Evolutionary conservation across 2,888 invertebrate species (phyloP), one percentile per base, ranked within the genome.

Genomic region (Tenthredo mesomela): DNA sequence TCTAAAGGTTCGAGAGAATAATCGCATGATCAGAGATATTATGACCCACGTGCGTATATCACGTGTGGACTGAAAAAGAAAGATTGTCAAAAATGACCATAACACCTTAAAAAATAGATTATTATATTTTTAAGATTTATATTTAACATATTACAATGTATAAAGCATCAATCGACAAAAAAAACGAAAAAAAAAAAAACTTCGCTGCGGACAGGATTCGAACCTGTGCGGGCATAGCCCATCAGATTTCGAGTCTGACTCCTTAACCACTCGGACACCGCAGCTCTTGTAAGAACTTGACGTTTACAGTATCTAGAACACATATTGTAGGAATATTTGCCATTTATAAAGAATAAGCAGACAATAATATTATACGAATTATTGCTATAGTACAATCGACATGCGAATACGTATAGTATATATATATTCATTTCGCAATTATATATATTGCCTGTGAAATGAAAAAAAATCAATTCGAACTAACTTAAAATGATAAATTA

Each of bases 161-260:
- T 12, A 25, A 61, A 61, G 1, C 10, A 4, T 10, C 1, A 25
- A 2, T 61, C 10, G 12, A 61, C 0, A 12, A 25, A 61, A 61
- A 61, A 61, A 61, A 9, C 7, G 29, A 9, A 21, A 6, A 77
- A 33, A 61, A 25, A 61, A 61, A 61, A 61, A 61, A 86, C 85
- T 25, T 58, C 92, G 92, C 92, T 92, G 92, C 91, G 92, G 94
- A 94, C 94, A 94, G 94, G 94, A 94, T 95, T 94, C 94, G 94
- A 94, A 95, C 94, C 94, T 94, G 94, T 93, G 94, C 94, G 94
- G 94, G 94, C 93, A 94, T 89, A 93, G 93, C 94, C 94, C 94
- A 94, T 94, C 94, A 93, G 94, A 94, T 94, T 94, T 94, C 94
- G 94, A 94, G 94, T 94, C 94, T 94, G 94, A 94, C 94, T 93